Conservation (phyloP, 2,888 invertebrate genomes). For the Cynaeus angustus region DNA sequence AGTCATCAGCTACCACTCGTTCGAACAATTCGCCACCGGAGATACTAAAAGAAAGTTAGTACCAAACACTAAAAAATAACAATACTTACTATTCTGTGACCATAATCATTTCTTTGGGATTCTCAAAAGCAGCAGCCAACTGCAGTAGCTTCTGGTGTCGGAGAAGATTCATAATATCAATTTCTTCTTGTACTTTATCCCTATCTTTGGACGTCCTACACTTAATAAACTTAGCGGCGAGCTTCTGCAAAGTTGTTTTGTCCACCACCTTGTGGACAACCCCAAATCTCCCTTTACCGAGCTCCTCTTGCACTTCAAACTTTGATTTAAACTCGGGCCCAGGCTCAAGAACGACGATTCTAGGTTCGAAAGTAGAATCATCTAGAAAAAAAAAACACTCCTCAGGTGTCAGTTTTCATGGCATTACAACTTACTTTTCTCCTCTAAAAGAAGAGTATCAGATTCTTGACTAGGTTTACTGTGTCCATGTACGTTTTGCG, state of each 20-base stretch:
- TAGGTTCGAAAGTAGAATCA: conserved; percentile 66
- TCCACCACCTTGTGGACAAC: conserved; percentile 82
- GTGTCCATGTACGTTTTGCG: conserved; percentile 84
- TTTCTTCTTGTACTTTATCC: conserved; percentile 86
- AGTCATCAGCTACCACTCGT: conserved; percentile 93
- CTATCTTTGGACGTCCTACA: conserved; percentile 83
- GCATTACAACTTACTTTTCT: conserved; percentile 64
- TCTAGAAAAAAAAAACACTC: conserved; percentile 59
- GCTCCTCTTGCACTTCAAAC: conserved; percentile 81
- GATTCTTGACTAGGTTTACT: conserved; percentile 79
- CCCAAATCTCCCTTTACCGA: conserved; percentile 85
- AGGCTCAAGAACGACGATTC: conserved; percentile 72
- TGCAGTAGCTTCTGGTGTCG: conserved; percentile 90
- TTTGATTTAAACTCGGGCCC: conserved; percentile 76
- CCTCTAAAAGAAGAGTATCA: conserved; percentile 71
- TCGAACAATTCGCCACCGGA: conserved; percentile 96
- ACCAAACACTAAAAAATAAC: conserved; percentile 4
- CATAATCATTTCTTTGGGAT: conserved; percentile 85
- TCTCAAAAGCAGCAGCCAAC: conserved; percentile 87
- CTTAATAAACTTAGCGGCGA: conserved; percentile 89
- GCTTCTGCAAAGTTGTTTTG: conserved; percentile 76
- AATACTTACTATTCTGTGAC: conserved; percentile 91
- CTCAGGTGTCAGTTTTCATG: neutral
- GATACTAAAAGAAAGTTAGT: conserved; percentile 77
- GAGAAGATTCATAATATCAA: conserved; percentile 89